phyloP scores from a whole-genome alignment of 2,888 invertebrate species.

The Drosophila tripunctata region DNA sequence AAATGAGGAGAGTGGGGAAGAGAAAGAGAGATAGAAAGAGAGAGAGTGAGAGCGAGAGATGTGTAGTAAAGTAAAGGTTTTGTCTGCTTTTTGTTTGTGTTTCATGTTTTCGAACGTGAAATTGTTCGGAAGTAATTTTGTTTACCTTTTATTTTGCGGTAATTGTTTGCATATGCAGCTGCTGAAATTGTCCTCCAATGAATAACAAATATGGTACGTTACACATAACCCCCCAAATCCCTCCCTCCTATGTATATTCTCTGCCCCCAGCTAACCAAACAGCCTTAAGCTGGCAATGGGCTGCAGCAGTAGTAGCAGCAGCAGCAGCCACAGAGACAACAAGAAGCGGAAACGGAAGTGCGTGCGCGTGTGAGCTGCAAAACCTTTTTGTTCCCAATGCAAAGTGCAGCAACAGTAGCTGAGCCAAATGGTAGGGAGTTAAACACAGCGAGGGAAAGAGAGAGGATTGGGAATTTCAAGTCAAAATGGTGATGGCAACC shows the following conservation, averaged over 20 bases:
- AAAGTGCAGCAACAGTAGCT: constrained; percentile 43
- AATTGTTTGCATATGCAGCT: constrained; percentile 77
- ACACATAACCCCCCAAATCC: neutral
- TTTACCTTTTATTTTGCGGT: constrained; percentile 78
- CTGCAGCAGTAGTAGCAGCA: too few relatives aligned
- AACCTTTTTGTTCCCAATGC: constrained; percentile 51
- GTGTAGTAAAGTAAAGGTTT: neutral
- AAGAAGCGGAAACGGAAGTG: constrained; percentile 71
- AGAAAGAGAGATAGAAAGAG: neutral
- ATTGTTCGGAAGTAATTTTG: constrained; percentile 77
- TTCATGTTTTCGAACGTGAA: constrained; percentile 64
- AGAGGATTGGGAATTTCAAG: constrained; percentile 28
- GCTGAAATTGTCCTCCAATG: constrained; percentile 66
- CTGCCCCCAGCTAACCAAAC: constrained; percentile 43
- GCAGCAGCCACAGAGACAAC: constrained; percentile 48
- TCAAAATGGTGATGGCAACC: constrained; percentile 69
- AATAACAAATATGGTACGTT: constrained; percentile 47
- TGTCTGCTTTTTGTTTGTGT: constrained; percentile 14
- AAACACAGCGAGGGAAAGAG: too few relatives aligned
- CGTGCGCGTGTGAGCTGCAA: constrained; percentile 63
- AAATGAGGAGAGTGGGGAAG: neutral
- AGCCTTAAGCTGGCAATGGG: constrained; percentile 48
- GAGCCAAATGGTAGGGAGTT: too few relatives aligned
- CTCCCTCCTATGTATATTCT: neutral
- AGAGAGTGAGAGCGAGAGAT: neutral